Evolutionary conservation across 37 sponge, comb jelly and placozoan species (phyloP).

Genomic region (Beroe ovata): DNA sequence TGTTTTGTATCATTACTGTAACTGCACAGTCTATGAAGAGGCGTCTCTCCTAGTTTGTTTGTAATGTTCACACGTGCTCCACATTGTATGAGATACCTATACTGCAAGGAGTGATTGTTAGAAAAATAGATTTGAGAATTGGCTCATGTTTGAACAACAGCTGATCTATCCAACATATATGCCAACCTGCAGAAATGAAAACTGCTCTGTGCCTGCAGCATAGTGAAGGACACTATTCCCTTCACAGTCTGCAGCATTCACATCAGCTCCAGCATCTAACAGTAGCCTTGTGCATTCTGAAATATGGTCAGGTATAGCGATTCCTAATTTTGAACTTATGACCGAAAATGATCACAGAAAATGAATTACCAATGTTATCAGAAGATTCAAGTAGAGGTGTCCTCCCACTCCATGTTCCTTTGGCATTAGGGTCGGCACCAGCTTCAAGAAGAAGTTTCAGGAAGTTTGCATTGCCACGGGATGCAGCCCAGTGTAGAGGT

Average conservation of each 20-base stretch:
- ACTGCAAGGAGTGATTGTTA: too few species aligned
- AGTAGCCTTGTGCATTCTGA: slow-evolving; percentile 46
- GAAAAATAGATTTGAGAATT: too few species aligned
- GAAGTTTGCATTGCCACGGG: slow-evolving; percentile 49
- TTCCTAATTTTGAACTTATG: not conserved
- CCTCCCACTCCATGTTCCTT: slow-evolving; percentile 56
- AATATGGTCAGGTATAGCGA: not conserved
- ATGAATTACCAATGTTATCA: slow-evolving; percentile 43
- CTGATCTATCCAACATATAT: too few species aligned
- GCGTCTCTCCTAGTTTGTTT: slow-evolving; percentile 37
- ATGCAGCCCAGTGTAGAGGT: slow-evolving; percentile 61
- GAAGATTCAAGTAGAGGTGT: slow-evolving; percentile 46
- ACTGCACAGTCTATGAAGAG: slow-evolving; percentile 47
- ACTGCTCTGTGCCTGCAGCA: slow-evolving; percentile 41
- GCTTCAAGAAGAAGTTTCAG: slow-evolving; percentile 58
- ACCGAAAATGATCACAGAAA: too few species aligned
- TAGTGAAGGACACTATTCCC: slow-evolving; percentile 40
- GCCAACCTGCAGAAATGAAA: slow-evolving; percentile 47
- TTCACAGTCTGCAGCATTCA: slow-evolving; percentile 35
- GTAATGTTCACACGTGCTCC: not conserved
- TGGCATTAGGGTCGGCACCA: slow-evolving; percentile 58
- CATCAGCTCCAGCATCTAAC: slow-evolving; percentile 29
- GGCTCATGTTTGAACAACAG: too few species aligned
- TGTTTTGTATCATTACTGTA: slow-evolving; percentile 41
- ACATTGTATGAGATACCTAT: slow-evolving; percentile 21